Percentiles rank a stretch among this genome's conserved stretches.
Evolutionary conservation across 2,113 vertebrate species (phyloP).

Genomic region (Empidonax alnorum): DNA sequence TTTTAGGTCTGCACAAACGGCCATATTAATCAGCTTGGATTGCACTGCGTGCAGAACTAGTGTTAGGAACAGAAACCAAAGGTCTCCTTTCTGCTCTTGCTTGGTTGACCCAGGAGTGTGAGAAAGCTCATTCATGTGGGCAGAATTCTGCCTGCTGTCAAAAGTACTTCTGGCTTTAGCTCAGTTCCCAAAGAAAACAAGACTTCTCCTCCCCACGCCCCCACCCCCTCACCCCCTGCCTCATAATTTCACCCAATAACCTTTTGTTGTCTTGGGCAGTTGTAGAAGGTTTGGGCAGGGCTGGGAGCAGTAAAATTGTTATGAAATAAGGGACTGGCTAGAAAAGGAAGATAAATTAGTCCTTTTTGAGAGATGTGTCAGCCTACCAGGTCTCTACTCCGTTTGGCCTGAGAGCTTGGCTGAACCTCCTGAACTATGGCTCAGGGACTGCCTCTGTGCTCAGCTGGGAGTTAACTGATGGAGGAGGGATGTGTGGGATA

Average conservation of each 20-base stretch:
- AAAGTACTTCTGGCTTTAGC: neutral
- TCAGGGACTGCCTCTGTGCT: neutral
- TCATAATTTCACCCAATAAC: neutral
- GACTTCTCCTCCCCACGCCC: neutral
- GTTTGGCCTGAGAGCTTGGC: neutral
- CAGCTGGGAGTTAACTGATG: neutral
- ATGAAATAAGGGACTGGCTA: neutral
- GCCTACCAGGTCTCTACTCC: neutral
- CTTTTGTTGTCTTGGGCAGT: neutral
- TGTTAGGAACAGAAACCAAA: constrained; percentile 17
- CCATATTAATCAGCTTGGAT: neutral
- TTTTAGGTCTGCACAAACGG: neutral
- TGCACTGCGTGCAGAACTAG: neutral
- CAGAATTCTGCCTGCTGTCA: neutral
- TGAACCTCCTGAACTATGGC: neutral
- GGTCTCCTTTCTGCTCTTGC: neutral
- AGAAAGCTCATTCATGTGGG: neutral
- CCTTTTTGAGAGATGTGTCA: neutral
- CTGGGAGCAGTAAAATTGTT: neutral
- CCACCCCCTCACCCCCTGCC: neutral
- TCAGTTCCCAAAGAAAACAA: neutral
- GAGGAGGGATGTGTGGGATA: neutral
- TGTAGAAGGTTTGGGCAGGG: neutral
- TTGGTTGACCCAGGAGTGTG: neutral
- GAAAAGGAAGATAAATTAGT: neutral